These are phyloP conservation scores for Chascanopsetta lugubris DNA, from an alignment of 2,113 vertebrate species.

Conservation along the genomic window DNA sequence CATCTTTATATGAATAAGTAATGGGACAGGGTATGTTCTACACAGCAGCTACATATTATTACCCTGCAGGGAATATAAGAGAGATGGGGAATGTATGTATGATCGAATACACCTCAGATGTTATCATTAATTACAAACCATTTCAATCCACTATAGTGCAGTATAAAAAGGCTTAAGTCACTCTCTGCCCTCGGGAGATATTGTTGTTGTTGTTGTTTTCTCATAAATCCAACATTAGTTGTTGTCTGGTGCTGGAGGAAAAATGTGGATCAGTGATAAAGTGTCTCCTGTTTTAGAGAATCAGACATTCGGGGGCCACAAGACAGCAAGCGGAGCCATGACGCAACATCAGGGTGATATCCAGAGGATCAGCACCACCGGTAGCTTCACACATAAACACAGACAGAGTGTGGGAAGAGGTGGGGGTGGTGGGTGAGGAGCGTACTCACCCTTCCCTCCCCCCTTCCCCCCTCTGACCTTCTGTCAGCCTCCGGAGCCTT, in stretches of 20 bases:
- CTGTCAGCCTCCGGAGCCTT: conserved; percentile 24
- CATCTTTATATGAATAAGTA: not conserved
- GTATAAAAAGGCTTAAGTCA: no score
- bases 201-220: not conserved
- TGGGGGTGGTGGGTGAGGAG: not conserved
- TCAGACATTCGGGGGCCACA: not conserved
- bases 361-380: conserved; percentile 25
- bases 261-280: not conserved
- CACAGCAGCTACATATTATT: not conserved
- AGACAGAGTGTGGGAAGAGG: not conserved
- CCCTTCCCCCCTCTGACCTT: conserved; percentile 1
- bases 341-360: conserved; percentile 40
- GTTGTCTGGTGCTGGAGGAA: not conserved
- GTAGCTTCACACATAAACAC: conserved; percentile 1
- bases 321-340: conserved; percentile 17
- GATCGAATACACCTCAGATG: no score
- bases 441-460: not conserved
- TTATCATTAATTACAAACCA: no score
- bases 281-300: not conserved
- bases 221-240: not conserved
- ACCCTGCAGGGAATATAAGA: not conserved
- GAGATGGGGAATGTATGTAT: no score
- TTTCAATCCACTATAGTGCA: no score
- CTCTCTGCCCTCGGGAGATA: not conserved
- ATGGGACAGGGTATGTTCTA: not conserved